These are phyloP conservation scores for Dicrostonyx torquatus DNA, from an alignment of 2,797 vertebrate species.

Conservation along the genomic window DNA sequence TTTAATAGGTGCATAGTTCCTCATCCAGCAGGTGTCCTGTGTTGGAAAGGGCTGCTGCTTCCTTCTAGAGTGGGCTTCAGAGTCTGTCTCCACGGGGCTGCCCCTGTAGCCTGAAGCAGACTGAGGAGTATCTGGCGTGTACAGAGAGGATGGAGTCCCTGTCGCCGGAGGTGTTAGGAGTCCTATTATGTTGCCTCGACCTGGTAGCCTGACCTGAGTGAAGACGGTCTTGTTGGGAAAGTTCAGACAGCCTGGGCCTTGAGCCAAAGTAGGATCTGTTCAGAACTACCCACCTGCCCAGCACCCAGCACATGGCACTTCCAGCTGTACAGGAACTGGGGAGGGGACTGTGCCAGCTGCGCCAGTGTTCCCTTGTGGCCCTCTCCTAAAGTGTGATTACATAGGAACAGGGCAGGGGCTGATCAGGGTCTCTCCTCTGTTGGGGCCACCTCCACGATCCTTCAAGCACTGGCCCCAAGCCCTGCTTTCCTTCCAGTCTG, in stretches of 20 bases:
- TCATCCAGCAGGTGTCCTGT: too few species aligned
- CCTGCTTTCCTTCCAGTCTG: background rate
- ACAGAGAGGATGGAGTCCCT: background rate
- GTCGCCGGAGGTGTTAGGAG: background rate
- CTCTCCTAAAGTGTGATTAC: background rate
- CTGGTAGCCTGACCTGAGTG: background rate
- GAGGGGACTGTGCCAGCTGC: accelerated
- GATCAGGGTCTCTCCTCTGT: background rate
- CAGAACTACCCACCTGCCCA: background rate
- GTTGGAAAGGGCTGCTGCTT: background rate
- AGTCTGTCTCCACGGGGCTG: background rate
- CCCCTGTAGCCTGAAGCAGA: background rate
- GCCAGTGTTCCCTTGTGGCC: too few species aligned
- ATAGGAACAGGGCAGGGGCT: background rate
- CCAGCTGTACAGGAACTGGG: background rate
- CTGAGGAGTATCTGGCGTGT: too few species aligned
- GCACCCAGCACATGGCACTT: background rate
- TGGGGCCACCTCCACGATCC: background rate
- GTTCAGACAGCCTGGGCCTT: background rate
- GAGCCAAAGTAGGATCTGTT: background rate
- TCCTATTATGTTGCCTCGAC: background rate
- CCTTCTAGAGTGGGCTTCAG: background rate
- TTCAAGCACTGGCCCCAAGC: background rate
- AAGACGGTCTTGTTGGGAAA: background rate
- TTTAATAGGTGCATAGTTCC: background rate